Percentiles rank a stretch among this genome's conserved stretches.
Evolutionary conservation across 2,113 vertebrate species (phyloP).

Genomic region (Helogale parvula): DNA sequence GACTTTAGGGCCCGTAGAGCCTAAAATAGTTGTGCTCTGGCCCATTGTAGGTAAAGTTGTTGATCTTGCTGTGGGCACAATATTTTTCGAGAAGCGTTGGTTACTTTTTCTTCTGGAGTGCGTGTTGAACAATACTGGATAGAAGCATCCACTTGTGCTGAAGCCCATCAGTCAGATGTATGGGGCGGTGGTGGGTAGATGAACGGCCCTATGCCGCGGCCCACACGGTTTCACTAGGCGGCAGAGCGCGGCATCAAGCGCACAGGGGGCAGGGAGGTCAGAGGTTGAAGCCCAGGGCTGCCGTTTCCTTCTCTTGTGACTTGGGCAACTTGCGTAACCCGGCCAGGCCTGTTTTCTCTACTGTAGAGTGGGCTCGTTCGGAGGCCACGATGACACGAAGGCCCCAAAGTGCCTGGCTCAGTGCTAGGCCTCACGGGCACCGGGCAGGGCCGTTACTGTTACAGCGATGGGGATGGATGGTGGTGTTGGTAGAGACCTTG

Average conservation of each 20-base stretch:
- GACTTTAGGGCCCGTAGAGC: not conserved
- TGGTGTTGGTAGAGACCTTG: not conserved
- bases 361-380: not conserved
- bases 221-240: not conserved
- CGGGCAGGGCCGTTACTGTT: not conserved
- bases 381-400: not conserved
- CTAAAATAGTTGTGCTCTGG: not conserved
- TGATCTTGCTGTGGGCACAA: not conserved
- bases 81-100: not conserved
- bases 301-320: not conserved
- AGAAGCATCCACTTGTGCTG: not conserved
- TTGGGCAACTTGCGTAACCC: not conserved
- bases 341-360: not conserved
- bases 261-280: not conserved
- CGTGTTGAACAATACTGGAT: rapidly evolving
- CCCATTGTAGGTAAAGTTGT: no score
- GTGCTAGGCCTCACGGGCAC: not conserved
- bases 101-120: not conserved
- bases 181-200: not conserved
- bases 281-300: not conserved
- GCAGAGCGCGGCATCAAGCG: not conserved
- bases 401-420: not conserved
- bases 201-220: not conserved
- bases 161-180: not conserved
- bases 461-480: no score